Conservation (phyloP, 23 tunicate genomes). For the Ciona savignyi region DNA sequence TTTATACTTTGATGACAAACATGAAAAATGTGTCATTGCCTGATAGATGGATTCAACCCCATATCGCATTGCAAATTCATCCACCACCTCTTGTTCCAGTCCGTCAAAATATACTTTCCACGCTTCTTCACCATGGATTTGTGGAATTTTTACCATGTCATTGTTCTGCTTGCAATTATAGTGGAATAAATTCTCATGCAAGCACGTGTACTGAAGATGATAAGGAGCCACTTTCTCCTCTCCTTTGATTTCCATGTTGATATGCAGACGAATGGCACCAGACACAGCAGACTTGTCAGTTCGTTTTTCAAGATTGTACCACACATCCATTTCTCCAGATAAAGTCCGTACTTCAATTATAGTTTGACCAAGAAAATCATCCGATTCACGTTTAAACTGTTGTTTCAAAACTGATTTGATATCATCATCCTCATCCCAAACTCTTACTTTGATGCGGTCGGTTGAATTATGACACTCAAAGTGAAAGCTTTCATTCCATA, state of each 20-base stretch:
- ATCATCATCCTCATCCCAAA: constrained; percentile 97
- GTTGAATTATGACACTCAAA: constrained; percentile 92
- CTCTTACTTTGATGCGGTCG: constrained; percentile 92
- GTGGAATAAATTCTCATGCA: constrained; percentile 84
- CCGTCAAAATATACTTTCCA: constrained; percentile 81
- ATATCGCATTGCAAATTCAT: constrained; percentile 90
- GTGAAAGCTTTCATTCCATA: constrained; percentile 70
- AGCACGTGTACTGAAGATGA: constrained; percentile 79
- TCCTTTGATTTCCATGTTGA: constrained; percentile 86
- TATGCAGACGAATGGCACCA: constrained; percentile 76
- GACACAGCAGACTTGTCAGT: constrained; percentile 78
- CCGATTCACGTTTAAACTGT: constrained; percentile 64
- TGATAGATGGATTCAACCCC: constrained; percentile 87
- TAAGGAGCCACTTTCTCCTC: constrained; percentile 87
- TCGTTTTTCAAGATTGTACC: constrained; percentile 92
- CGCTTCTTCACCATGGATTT: constrained; percentile 26
- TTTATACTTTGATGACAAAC: constrained; percentile 82
- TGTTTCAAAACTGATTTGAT: constrained; percentile 70
- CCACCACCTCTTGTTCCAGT: constrained; percentile 72
- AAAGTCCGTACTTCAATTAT: constrained; percentile 86
- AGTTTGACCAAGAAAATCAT: constrained; percentile 92
- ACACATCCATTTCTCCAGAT: constrained; percentile 97
- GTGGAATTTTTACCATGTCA: constrained; percentile 57
- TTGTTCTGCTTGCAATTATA: constrained; percentile 48
- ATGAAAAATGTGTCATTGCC: constrained; percentile 88